A percentile compares a stretch with the other conserved stretches of the same genome.
Evolutionary conservation across 2,888 invertebrate species (phyloP).

Genomic region (Kuschelorhynchus macadamiae): DNA sequence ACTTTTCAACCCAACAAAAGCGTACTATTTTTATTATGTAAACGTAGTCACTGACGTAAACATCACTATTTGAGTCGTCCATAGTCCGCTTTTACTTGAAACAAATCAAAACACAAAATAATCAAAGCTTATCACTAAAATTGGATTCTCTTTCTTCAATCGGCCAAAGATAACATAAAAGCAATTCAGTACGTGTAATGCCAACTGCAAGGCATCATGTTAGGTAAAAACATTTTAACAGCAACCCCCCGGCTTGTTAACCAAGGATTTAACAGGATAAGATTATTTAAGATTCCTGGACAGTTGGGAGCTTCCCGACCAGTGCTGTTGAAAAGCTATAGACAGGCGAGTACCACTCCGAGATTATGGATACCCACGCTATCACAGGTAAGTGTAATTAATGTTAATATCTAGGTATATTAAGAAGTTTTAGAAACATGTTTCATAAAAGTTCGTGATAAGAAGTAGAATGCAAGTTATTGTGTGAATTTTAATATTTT

Average conservation of each 20-base stretch:
- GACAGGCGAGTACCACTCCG: conserved; percentile 52
- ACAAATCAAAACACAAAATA: conserved; percentile 35
- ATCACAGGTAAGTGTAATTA: conserved; percentile 62
- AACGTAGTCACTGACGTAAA: conserved; percentile 11
- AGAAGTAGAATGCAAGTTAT: too few relatives aligned
- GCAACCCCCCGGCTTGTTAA: conserved; percentile 21
- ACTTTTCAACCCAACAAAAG: too few relatives aligned
- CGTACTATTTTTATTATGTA: too few relatives aligned
- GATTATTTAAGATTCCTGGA: conserved; percentile 61
- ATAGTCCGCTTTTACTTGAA: conserved; percentile 36
- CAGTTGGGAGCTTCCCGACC: conserved; percentile 61
- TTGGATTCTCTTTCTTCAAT: conserved; percentile 35
- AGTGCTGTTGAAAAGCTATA: conserved; percentile 14
- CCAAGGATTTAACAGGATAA: conserved; percentile 56
- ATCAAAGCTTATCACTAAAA: conserved; percentile 37
- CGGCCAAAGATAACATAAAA: too few relatives aligned
- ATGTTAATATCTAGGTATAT: too few relatives aligned
- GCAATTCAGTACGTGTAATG: conserved; percentile 35
- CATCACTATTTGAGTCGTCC: conserved; percentile 23
- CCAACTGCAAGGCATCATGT: conserved; percentile 39
- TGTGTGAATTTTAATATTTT: too few relatives aligned
- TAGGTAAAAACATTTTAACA: conserved; percentile 35
- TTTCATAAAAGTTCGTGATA: too few relatives aligned
- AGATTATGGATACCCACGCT: conserved; percentile 64
- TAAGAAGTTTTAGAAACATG: too few relatives aligned